Evolutionary conservation across 1,140 invertebrate genomes (phyloP).

Genomic region (Aphelinus atriplicis): DNA sequence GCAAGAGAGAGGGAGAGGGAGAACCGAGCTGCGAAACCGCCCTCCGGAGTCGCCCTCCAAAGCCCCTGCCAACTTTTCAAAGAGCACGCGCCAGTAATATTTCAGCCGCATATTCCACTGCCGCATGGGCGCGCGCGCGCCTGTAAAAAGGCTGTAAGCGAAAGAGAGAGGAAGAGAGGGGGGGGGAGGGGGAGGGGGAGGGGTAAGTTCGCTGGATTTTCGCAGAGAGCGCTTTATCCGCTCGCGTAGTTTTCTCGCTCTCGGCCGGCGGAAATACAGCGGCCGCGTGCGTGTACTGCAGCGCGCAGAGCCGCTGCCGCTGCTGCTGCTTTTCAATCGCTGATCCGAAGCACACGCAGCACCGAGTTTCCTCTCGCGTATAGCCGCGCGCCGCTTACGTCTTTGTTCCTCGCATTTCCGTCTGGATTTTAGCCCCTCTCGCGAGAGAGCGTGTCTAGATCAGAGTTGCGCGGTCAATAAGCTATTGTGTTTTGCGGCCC

Average conservation of each 20-base stretch:
- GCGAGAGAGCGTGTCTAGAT: too few relatives aligned
- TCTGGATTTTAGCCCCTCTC: too few relatives aligned
- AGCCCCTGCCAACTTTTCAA: constrained; percentile 34
- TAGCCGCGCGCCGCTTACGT: not conserved
- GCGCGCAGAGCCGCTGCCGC: not conserved
- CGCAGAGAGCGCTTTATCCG: constrained; percentile 4
- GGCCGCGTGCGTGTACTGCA: not conserved
- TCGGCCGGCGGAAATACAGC: constrained; percentile 9
- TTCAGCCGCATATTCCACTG: constrained; percentile 37
- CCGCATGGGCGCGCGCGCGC: not conserved
- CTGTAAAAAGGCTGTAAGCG: constrained; percentile 7
- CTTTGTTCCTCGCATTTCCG: not conserved
- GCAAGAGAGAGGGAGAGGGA: not conserved
- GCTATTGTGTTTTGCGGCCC: too few relatives aligned
- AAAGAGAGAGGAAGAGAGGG: not conserved
- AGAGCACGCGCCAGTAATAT: constrained; percentile 38
- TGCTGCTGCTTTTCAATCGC: constrained; percentile 31
- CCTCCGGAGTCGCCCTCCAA: not conserved
- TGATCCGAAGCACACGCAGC: constrained; percentile 19
- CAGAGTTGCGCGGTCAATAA: too few relatives aligned
- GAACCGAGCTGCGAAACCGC: not conserved
- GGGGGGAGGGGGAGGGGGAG: too few relatives aligned
- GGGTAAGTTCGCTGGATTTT: not conserved
- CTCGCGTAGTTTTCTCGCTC: constrained; percentile 10
- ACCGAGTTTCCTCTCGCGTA: not conserved